These are phyloP conservation scores for Crocallis elinguaria DNA, from an alignment of 2,888 invertebrate genomes.

Conservation along the genomic window DNA sequence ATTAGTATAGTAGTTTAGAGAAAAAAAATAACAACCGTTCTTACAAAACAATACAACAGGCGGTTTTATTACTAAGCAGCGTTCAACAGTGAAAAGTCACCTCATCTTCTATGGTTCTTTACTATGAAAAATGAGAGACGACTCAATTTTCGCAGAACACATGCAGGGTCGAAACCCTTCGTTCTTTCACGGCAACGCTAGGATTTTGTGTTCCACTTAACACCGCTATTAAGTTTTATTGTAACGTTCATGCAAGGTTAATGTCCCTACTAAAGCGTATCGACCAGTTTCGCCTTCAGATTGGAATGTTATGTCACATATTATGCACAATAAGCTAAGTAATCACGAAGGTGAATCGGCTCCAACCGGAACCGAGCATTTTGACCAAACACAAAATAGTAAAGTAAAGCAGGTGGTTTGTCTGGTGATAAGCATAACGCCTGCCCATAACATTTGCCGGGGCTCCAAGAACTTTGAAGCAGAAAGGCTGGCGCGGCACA, in stretches of 20 bases:
- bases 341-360: constrained; percentile 25
- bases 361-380: constrained; percentile 6
- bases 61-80: too few species aligned
- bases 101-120: too few species aligned
- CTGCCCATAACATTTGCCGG: too few species aligned
- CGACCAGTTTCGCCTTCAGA: constrained; percentile 29
- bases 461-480: too few species aligned
- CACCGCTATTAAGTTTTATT: constrained; percentile 44
- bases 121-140: too few species aligned
- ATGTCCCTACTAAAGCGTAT: constrained; percentile 46
- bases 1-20: too few species aligned
- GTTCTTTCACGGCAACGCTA: constrained; percentile 9
- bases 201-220: constrained; percentile 42
- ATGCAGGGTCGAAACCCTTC: not conserved
- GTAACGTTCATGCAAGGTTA: constrained; percentile 42
- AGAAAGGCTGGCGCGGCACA: too few species aligned
- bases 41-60: too few species aligned
- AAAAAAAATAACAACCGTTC: too few species aligned
- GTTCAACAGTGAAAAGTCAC: too few species aligned
- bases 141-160: not conserved
- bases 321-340: constrained; percentile 19
- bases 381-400: not conserved
- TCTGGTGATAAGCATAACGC: too few species aligned
- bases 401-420: too few species aligned
- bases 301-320: constrained; percentile 29